Base-by-base conservation (phyloP, 2,888 invertebrate genomes). In the Mactromeris polynyma region DNA sequence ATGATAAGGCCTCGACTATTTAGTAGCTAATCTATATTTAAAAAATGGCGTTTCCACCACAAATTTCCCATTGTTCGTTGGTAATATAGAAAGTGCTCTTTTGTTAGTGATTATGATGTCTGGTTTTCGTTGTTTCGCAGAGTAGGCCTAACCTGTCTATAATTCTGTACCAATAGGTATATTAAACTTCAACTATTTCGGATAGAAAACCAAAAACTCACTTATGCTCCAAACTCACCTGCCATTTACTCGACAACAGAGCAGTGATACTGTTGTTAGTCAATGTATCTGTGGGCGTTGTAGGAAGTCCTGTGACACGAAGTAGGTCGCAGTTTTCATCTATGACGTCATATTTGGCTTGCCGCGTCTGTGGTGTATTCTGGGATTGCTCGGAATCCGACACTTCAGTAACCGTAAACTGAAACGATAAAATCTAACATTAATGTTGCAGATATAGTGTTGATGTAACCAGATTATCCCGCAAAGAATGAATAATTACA, bases 221-320 rank as follows among this genome's bases (percentile, higher is more conserved):
- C 17, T 46, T 17, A 9, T 7, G 46, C 17, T 46, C 14, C 46
- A 46, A 46, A 46, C 93, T 92, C 92, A 96, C 96, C 94, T 95
- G 94, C 89, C 96, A 96, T 93, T 96, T 96, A 77, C 93, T 94
- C 11, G 96, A 95, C 82, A 96, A 92, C 7, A 96, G 91, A 64
- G 95, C 95, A 14, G 96, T 96, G 90, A 96, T 95, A 90, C 95
- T 96, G 89, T 94, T 95, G 86, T 95, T 95, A 14, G 95, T 95
- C 54, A 96, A 93, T 0, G 95, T 94, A 82, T 95, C 92, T 36
- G 88, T 87, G 1, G 89, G 88, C 14, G 90, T 88, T 17, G 73
- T 40, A 2, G 83, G 79, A 9, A 33, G 17, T 17, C 73, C 85
- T 40, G 81, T 84, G 31, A 86, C 33, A 19, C 81, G 51, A 26